A percentile compares a stretch with the other conserved stretches of the same genome.
These are phyloP conservation scores for Leucoraja erinaceus DNA, from an alignment of 2,113 vertebrate species.

Conservation along the genomic window DNA sequence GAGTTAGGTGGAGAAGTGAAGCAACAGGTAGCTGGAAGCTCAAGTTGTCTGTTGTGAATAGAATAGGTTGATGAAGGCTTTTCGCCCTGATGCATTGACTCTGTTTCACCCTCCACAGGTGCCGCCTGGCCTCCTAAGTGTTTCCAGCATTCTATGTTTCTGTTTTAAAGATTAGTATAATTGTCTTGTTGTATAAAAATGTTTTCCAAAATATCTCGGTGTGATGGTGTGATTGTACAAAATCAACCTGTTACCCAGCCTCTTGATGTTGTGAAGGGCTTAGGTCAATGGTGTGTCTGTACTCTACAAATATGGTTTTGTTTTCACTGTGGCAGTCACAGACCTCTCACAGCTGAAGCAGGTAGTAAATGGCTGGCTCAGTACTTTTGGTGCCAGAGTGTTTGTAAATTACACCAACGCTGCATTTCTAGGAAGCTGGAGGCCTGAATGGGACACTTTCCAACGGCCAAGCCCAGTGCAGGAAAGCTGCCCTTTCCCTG, in stretches of 20 bases:
- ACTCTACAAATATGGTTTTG: neutral
- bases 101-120: too few species aligned
- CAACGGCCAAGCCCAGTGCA: neutral
- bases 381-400: slow-evolving; percentile 5
- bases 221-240: neutral
- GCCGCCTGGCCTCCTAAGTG: too few species aligned
- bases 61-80: too few species aligned
- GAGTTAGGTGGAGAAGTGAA: too few species aligned
- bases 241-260: neutral
- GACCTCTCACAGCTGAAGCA: neutral
- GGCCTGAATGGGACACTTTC: neutral
- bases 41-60: too few species aligned
- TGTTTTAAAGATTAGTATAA: too few species aligned
- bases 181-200: too few species aligned
- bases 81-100: too few species aligned
- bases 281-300: neutral
- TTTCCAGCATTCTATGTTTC: too few species aligned
- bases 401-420: neutral
- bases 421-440: neutral
- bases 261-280: neutral
- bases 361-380: neutral
- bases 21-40: too few species aligned
- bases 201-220: too few species aligned
- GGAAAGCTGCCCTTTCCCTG: neutral
- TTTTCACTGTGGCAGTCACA: neutral